These are phyloP conservation scores for Siphamia tubifer DNA, from an alignment of 2,113 vertebrate genomes.

Conservation along the genomic window DNA sequence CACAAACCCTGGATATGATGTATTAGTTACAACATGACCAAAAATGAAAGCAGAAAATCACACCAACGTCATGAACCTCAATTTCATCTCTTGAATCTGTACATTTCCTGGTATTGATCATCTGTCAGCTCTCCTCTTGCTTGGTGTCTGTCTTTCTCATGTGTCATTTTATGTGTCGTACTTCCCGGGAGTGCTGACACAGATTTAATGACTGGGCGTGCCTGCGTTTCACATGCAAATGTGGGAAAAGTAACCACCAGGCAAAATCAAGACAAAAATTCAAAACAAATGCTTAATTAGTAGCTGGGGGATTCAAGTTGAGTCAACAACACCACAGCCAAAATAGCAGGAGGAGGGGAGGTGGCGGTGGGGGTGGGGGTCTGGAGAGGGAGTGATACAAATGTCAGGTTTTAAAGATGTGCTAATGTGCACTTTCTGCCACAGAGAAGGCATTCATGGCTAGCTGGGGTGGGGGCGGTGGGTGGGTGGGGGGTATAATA, in stretches of 20 bases:
- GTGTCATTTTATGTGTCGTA: slow-evolving; percentile 37
- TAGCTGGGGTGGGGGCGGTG: too few relatives aligned
- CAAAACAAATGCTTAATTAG: slow-evolving; percentile 75
- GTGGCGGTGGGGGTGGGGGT: slow-evolving; percentile 27
- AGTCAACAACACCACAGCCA: slow-evolving; percentile 46
- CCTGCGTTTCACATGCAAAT: slow-evolving; percentile 62
- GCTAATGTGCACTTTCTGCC: slow-evolving; percentile 59
- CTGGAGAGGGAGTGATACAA: slow-evolving; percentile 28
- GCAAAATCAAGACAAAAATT: slow-evolving; percentile 56
- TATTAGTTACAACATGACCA: not conserved
- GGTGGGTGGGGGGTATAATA: too few relatives aligned
- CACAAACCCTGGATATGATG: slow-evolving; percentile 10
- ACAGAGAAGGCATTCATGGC: slow-evolving; percentile 28
- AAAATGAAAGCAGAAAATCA: not conserved
- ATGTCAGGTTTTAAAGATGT: slow-evolving; percentile 61
- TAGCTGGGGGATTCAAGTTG: slow-evolving; percentile 60
- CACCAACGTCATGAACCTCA: not conserved
- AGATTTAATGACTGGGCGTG: slow-evolving; percentile 58
- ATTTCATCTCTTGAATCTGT: slow-evolving; percentile 16
- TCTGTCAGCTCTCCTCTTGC: not conserved
- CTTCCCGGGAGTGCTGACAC: slow-evolving; percentile 24
- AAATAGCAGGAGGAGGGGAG: slow-evolving; percentile 50
- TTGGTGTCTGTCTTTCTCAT: not conserved
- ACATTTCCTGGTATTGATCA: slow-evolving; percentile 23
- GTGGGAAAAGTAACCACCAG: slow-evolving; percentile 52